A percentile compares a stretch with the other conserved stretches of the same genome.
Conservation (phyloP, 1,140 invertebrate species). For the Neodiprion fabricii region DNA sequence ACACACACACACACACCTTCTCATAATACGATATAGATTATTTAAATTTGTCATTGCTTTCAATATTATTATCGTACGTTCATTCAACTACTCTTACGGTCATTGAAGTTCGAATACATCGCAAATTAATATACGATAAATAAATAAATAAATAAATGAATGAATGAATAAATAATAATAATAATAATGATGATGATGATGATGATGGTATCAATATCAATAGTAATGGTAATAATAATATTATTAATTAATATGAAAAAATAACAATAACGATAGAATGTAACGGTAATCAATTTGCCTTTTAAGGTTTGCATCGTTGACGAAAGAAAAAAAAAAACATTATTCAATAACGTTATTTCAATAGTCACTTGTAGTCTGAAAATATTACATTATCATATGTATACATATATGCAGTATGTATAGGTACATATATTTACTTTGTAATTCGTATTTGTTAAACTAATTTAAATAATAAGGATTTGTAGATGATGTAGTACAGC, state of each 20-base stretch:
- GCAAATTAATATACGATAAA: background rate
- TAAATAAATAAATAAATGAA: background rate
- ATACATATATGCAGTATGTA: background rate
- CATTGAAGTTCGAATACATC: background rate
- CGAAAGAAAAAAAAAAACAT: background rate
- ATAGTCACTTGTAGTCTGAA: slow-evolving; percentile 3
- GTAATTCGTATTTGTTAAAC: slow-evolving; percentile 1
- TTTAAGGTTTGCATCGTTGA: background rate
- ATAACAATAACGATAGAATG: background rate
- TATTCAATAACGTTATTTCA: background rate
- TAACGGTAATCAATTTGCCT: background rate
- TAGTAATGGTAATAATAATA: no score
- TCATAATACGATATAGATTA: background rate
- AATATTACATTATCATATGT: background rate
- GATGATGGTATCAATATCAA: no score
- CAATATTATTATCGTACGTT: slow-evolving; percentile 4
- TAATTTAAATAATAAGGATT: background rate
- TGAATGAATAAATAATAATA: background rate
- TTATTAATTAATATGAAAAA: background rate
- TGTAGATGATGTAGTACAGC: slow-evolving; percentile 32
- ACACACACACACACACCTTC: background rate
- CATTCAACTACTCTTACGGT: background rate
- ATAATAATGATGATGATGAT: background rate
- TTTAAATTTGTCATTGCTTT: background rate
- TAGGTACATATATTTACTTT: no score